These are phyloP conservation scores for Pseudorhiza aurosa DNA, from an alignment of 30 jellyfish, hydroid and myxozoan genomes.

Conservation along the genomic window DNA sequence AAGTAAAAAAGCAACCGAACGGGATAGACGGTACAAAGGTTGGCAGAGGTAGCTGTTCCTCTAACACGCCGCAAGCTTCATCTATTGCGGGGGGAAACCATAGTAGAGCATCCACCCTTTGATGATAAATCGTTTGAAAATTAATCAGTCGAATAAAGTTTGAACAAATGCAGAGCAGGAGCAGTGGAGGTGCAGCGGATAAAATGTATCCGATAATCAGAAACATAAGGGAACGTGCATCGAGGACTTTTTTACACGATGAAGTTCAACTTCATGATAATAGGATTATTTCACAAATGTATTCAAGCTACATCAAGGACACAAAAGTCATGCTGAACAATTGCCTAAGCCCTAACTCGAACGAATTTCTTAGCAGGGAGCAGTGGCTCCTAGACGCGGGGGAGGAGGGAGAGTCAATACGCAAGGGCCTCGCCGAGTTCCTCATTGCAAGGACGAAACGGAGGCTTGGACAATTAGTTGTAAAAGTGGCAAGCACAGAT, in stretches of 20 bases:
- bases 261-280: constrained; percentile 44
- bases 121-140: too few species aligned
- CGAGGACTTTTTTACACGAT: constrained; percentile 40
- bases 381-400: constrained; percentile 22
- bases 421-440: constrained; percentile 21
- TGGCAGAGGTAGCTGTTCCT: too few species aligned
- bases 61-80: too few species aligned
- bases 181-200: not conserved
- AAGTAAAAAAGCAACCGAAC: too few species aligned
- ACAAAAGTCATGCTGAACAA: constrained; percentile 19
- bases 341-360: not conserved
- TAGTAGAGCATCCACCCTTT: too few species aligned
- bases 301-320: constrained; percentile 32
- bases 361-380: not conserved
- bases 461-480: not conserved
- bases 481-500: not conserved
- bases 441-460: not conserved
- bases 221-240: constrained; percentile 9
- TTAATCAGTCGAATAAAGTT: too few species aligned
- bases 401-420: constrained; percentile 2
- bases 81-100: too few species aligned
- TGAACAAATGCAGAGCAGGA: too few species aligned
- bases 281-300: constrained; percentile 32
- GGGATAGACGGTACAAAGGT: too few species aligned
- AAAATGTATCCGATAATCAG: constrained; percentile 7